Evolutionary conservation across 2,888 invertebrate species (phyloP), one percentile per base, ranked within the genome.

Genomic region (Magallana nippona): DNA sequence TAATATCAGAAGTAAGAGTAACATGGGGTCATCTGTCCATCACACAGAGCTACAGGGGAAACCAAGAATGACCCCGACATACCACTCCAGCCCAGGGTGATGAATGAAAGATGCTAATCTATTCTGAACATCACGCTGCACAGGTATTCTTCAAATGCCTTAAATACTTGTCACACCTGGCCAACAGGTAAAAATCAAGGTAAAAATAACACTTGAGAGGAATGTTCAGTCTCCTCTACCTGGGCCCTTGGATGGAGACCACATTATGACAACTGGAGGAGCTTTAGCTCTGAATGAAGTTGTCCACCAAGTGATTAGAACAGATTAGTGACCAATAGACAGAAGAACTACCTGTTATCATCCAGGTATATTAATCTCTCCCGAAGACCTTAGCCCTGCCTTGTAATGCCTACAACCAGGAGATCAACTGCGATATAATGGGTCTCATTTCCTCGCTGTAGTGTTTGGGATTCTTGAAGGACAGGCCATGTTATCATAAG

Each of bases 71-170:
- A 10, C 32, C 44, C 32, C 32, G 10, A 71, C 71, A 71, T 71
- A 71, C 71, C 71, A 11, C 22, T 27, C 19, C 27, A 63, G 13
- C 22, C 32, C 71, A 22, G 5, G 22, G 71, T 22, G 32, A 13
- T 15, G 32, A 71, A 71, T 71, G 71, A 71, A 71, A 71, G 71
- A 71, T 71, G 71, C 71, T 71, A 71, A 71, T 71, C 71, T 71
- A 71, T 71, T 71, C 32, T 71, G 71, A 71, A 71, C 71, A 71
- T 71, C 32, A 32, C 71, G 32, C 71, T 71, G 71, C 27, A 71
- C 71, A 71, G 71, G 71, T 27, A 71, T 71, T 71, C 32, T 27
- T 71, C 27, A 71, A 71, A 71, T 71, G 22, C 71, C 71, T 71
- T 15, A 71, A 22, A 71, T 71, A 71, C 22, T 71, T 71, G 71